Conservation (phyloP, 2,888 invertebrate genomes). For the Nomada fabriciana region DNA sequence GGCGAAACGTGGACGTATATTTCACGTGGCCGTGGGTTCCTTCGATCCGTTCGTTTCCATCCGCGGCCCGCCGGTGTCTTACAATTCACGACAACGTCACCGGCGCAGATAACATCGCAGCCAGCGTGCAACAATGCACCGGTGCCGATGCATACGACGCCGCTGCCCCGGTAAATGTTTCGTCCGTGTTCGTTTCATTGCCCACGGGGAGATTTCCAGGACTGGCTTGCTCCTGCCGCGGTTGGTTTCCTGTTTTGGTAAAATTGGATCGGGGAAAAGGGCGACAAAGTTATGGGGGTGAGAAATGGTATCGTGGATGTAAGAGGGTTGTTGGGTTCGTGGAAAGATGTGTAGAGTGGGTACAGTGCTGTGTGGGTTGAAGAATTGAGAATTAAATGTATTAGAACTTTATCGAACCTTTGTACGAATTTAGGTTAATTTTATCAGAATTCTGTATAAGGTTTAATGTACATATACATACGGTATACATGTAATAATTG, state of each 20-base stretch:
- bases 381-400: too few species aligned
- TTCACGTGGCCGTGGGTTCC: conserved; percentile 66
- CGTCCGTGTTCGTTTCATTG: conserved; percentile 52
- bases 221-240: neutral
- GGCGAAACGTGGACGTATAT: conserved; percentile 65
- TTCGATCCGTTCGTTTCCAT: conserved; percentile 68
- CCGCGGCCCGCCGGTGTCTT: conserved; percentile 72
- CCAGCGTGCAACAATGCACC: conserved; percentile 77
- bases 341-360: too few species aligned
- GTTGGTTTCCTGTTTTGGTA: neutral
- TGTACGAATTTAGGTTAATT: too few species aligned
- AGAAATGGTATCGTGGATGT: too few species aligned
- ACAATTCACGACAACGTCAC: conserved; percentile 82
- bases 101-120: conserved; percentile 79
- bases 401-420: too few species aligned
- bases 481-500: too few species aligned
- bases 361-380: too few species aligned
- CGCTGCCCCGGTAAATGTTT: conserved; percentile 72
- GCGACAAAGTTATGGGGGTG: too few species aligned
- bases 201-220: neutral
- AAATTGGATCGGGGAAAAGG: too few species aligned
- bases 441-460: too few species aligned
- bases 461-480: too few species aligned
- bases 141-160: conserved; percentile 57
- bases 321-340: too few species aligned